phyloP scores from a whole-genome alignment of 2,888 invertebrate genomes.

The Gonocerus acuteangulatus region DNA sequence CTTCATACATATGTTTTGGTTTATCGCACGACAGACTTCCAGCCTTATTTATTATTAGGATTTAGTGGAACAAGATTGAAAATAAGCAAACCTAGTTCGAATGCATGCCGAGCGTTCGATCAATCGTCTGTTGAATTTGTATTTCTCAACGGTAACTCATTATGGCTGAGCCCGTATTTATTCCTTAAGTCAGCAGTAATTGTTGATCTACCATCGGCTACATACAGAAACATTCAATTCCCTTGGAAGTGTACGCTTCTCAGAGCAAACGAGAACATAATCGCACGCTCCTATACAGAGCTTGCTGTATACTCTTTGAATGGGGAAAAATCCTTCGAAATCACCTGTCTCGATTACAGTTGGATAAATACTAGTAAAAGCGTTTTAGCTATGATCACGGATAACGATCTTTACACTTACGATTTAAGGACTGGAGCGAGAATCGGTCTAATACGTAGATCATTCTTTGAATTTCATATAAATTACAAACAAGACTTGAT shows the following conservation, averaged over 20 bases:
- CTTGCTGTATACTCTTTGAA: background rate
- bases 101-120: background rate
- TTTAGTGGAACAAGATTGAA: background rate
- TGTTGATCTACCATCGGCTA: slow-evolving; percentile 1
- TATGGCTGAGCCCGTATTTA: slow-evolving; percentile 5
- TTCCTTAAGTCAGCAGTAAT: background rate
- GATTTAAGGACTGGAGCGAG: background rate
- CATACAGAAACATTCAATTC: background rate
- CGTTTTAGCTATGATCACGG: slow-evolving; percentile 3
- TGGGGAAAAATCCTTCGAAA: slow-evolving; percentile 5
- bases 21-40: background rate
- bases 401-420: background rate
- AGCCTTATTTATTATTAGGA: background rate
- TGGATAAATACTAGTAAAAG: slow-evolving; percentile 7
- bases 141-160: background rate
- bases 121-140: slow-evolving; percentile 10
- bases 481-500: slow-evolving; percentile 7
- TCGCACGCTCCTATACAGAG: background rate
- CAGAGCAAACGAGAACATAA: slow-evolving; percentile 4
- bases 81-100: background rate
- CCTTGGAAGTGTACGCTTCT: slow-evolving; percentile 1
- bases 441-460: background rate
- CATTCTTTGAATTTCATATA: slow-evolving; percentile 9
- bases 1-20: background rate
- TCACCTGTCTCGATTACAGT: background rate